Evolutionary conservation across 2,888 invertebrate species (phyloP).

Genomic region (Vandiemenella viatica): DNA sequence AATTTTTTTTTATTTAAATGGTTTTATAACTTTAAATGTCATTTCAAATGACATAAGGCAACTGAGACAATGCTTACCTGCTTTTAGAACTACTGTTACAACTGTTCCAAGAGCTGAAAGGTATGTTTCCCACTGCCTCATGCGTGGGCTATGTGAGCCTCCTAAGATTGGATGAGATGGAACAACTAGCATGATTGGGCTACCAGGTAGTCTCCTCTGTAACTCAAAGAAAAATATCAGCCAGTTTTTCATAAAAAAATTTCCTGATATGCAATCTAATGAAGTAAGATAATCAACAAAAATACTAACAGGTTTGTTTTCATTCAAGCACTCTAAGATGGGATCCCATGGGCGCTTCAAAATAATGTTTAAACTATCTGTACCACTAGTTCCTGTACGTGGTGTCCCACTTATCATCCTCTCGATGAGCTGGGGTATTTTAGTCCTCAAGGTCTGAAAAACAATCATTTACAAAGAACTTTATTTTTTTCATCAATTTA

Average conservation of each 20-base stretch:
- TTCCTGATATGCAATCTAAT: not conserved
- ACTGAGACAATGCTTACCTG: slow-evolving; percentile 24
- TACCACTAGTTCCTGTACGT: slow-evolving; percentile 34
- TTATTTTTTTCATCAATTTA: too few species aligned
- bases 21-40: too few species aligned
- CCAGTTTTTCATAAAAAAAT: not conserved
- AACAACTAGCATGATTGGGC: slow-evolving; percentile 47
- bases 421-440: slow-evolving; percentile 56
- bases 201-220: slow-evolving; percentile 49
- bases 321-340: slow-evolving; percentile 36
- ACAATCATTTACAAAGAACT: slow-evolving; percentile 8
- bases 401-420: slow-evolving; percentile 47
- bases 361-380: slow-evolving; percentile 48
- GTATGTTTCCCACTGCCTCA: slow-evolving; percentile 54
- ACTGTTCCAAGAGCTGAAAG: slow-evolving; percentile 53
- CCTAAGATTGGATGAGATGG: slow-evolving; percentile 35
- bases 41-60: not conserved
- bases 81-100: slow-evolving; percentile 41
- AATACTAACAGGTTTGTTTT: slow-evolving; percentile 42
- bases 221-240: slow-evolving; percentile 11
- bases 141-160: slow-evolving; percentile 30
- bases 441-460: slow-evolving; percentile 40
- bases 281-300: not conserved
- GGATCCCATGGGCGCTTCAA: slow-evolving; percentile 64
- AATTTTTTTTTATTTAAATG: too few species aligned